Evolutionary conservation across 2,888 invertebrate species (phyloP), one percentile per base, ranked within the genome.

Genomic region (Trissoscelio sp.): DNA sequence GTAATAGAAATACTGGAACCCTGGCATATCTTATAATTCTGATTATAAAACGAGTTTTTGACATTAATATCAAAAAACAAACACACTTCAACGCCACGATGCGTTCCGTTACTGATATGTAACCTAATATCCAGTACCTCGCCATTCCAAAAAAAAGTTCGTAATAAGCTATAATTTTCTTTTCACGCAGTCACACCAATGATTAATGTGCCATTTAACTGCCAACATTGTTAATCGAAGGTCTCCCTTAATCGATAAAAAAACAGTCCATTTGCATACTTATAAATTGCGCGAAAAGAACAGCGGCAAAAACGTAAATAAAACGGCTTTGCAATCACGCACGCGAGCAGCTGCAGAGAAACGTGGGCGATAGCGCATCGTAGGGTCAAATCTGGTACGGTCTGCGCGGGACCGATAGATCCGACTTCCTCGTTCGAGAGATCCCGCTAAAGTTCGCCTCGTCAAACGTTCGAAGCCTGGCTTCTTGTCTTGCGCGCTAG

Each of bases 361-460:
- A 75, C 74, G 70, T 66, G 72, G 62, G 51, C 58, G 53, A 70
- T 64, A 66, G 44, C 60, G 48, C 81, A 77, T 81, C 75, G 60
- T 81, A 75, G 75, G 81, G 81, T 81, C 70, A 77, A 74, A 81
- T 81, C 66, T 48, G 39, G 73, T 67, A 39, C 72, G 37, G 57
- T 79, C 79, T n/a, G n/a, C n/a, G 28, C 73, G 48, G 48, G 75
- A 24, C 72, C 75, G 84, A 87, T 80, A 83, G 83, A 83, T 81
- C 70, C 81, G 82, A 84, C 85, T 86, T 86, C 87, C 87, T 86
- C 86, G 83, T 87, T 87, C 85, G 85, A 83, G 81, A 85, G 86
- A 85, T 86, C 82, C 87, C 86, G 86, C 86, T 86, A 85, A 87
- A 86, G 86, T 85, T 85, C 73, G 64, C 84, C 85, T 86, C 87